Base-by-base conservation (phyloP, 2,888 invertebrate genomes). In the Microctonus hyperodae region DNA sequence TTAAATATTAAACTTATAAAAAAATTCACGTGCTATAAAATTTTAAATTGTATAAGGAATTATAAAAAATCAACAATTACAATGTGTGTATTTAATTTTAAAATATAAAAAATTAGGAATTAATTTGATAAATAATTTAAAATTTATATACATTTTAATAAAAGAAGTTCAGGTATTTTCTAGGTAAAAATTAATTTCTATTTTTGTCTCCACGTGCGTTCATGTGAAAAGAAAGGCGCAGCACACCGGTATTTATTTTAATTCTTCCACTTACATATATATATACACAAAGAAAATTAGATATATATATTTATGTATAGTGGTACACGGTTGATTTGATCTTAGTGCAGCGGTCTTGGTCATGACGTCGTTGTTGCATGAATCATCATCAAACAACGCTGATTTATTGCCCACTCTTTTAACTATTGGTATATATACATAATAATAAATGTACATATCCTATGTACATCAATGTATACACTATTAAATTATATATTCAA, bases 301-400 rank as follows among this genome's bases (percentile, higher is more conserved):
- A 25, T 40, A 25, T 58, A 40, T 25, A 31, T 25, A 57, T 13
- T 11, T 22, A 20, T 31, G 59, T 33, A 60, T 33, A 60, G 53
- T 44, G 35, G 69, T 69, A 69, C 72, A 73, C 68, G 69, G 62
- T 70, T 67, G 60, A 66, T 51, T 72, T 62, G 70, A 63, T 72
- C 67, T 51, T 55, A 68, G 69, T 65, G 66, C 50, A 62, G 62
- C 33, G 62, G 37, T 37, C 37, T 62, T 25, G 33, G 40, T 58
- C 25, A 69, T 73, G 72, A 71, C 72, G 72, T 72, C 72, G 76
- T 77, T 76, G 76, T 71, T 71, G 61, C 31, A 69, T 77, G 77
- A 77, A 72, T 78, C 77, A 72, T 78, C 77, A 78, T 76, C 76
- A 65, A 65, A 65, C 69, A 67, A 60, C 69, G 69, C 51, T 68